A percentile compares a stretch with the other conserved stretches of the same genome.
Evolutionary conservation across 2,113 vertebrate genomes (phyloP).

Genomic region (Telmatochromis brichardi): DNA sequence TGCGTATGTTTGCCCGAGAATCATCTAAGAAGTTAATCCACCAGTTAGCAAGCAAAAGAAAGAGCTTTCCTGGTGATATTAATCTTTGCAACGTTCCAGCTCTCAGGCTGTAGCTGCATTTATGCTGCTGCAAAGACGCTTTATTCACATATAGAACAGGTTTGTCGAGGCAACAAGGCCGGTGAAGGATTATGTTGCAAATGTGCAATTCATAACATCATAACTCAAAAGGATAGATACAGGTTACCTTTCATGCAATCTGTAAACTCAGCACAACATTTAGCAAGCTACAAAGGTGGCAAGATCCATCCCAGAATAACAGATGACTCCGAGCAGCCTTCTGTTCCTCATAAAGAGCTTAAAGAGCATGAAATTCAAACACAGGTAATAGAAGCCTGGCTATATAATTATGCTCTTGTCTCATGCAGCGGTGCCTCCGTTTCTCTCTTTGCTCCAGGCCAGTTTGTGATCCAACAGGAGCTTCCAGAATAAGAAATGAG

Average conservation of each 20-base stretch:
- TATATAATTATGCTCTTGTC: conserved; percentile 32
- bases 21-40: neutral
- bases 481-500: neutral
- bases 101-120: neutral
- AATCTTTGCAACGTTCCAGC: neutral
- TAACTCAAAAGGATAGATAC: neutral
- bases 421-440: neutral
- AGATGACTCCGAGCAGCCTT: conserved; percentile 6
- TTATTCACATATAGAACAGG: neutral
- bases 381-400: conserved; percentile 22
- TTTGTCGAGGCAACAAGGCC: neutral
- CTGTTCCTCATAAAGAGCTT: conserved; percentile 20
- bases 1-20: neutral
- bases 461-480: conserved; percentile 11
- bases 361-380: conserved; percentile 52
- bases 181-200: neutral
- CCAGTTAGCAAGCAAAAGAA: neutral
- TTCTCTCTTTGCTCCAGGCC: conserved; percentile 4
- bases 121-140: neutral
- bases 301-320: conserved; percentile 5
- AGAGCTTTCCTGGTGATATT: neutral
- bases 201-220: neutral
- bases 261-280: conserved; percentile 30
- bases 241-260: neutral
- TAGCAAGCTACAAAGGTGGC: neutral